A percentile compares a stretch with the other conserved stretches of the same genome.
Conservation (phyloP, 2,113 vertebrate species). For the Larimichthys crocea region DNA sequence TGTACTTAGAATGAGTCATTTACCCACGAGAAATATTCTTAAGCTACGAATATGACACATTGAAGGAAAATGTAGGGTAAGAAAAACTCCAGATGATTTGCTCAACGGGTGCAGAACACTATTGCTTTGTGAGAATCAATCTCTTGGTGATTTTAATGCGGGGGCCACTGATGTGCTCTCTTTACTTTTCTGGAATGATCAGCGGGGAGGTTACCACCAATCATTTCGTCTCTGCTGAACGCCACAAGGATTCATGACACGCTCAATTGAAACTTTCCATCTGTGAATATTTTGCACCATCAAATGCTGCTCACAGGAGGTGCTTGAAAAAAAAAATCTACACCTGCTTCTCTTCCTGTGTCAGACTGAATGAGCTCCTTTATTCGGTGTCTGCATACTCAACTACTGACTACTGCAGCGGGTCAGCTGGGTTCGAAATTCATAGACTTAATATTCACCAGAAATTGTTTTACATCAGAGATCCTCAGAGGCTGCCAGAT, state of each 20-base stretch:
- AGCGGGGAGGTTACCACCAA: conserved; percentile 21
- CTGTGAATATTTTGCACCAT: conserved; percentile 33
- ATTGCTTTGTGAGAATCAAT: background rate
- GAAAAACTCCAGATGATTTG: background rate
- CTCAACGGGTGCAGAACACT: conserved; percentile 20
- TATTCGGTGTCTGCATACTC: background rate
- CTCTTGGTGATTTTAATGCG: conserved; percentile 1
- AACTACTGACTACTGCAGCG: background rate
- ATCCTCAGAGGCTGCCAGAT: background rate
- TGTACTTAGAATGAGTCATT: conserved; percentile 23
- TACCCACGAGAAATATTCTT: background rate
- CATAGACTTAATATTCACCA: background rate
- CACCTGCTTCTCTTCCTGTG: conserved; percentile 11
- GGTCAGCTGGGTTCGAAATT: conserved; percentile 19
- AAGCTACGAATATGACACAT: background rate
- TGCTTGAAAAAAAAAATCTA: background rate
- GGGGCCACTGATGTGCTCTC: background rate
- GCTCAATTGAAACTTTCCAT: conserved; percentile 46
- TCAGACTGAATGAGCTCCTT: background rate
- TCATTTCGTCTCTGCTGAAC: conserved; percentile 32
- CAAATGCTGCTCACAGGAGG: conserved; percentile 31
- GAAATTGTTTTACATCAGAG: background rate
- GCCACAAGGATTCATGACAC: conserved; percentile 33
- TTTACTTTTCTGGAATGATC: conserved; percentile 26
- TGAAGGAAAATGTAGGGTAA: background rate